Evolutionary conservation across 1,140 invertebrate genomes (phyloP).

Genomic region (Phenacoccus solenopsis): DNA sequence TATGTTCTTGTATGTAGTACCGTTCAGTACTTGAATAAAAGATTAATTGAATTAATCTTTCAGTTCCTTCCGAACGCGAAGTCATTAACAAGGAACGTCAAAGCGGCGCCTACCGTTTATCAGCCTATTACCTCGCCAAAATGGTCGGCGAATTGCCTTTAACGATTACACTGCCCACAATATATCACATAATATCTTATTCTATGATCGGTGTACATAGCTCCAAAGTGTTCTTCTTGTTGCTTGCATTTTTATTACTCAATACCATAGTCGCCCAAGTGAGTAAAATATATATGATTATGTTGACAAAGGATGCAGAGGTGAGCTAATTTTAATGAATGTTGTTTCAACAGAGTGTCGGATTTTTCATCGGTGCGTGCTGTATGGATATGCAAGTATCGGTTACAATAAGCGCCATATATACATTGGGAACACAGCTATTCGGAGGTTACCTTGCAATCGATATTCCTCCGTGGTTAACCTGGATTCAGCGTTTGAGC

Average conservation of each 20-base stretch:
- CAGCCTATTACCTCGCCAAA: slow-evolving; percentile 74
- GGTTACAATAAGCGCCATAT: slow-evolving; percentile 65
- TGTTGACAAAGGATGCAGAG: neutral
- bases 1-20: neutral
- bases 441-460: slow-evolving; percentile 71
- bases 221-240: slow-evolving; percentile 50
- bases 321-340: too few species aligned
- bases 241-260: slow-evolving; percentile 58
- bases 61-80: slow-evolving; percentile 68
- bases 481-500: slow-evolving; percentile 62
- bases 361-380: slow-evolving; percentile 67
- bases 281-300: slow-evolving; percentile 22
- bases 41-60: slow-evolving; percentile 20
- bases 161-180: slow-evolving; percentile 59
- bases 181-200: slow-evolving; percentile 68
- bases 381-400: slow-evolving; percentile 69
- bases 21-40: neutral
- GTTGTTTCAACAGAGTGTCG: slow-evolving; percentile 49
- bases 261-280: slow-evolving; percentile 65
- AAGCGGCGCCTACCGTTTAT: slow-evolving; percentile 68
- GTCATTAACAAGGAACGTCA: slow-evolving; percentile 71
- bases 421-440: slow-evolving; percentile 65
- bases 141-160: slow-evolving; percentile 71
- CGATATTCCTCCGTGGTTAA: slow-evolving; percentile 61
- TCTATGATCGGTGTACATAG: slow-evolving; percentile 56